These are phyloP conservation scores for Barypeithes pellucidus DNA, from an alignment of 2,888 invertebrate genomes.

Conservation along the genomic window DNA sequence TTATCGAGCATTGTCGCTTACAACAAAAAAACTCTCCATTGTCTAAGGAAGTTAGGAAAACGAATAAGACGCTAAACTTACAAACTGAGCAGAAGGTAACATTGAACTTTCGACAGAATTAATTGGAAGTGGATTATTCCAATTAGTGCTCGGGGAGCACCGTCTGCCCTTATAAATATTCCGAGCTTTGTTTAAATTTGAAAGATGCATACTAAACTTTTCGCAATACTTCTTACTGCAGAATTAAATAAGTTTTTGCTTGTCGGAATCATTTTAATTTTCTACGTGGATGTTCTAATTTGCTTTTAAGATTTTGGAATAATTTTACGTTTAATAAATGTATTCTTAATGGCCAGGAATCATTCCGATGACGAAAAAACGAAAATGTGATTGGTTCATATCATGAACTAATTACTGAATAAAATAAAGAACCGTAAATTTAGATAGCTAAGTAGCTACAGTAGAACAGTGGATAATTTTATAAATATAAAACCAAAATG, in stretches of 20 bases:
- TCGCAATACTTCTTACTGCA: constrained; percentile 34
- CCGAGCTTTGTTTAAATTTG: constrained; percentile 66
- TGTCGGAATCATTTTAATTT: constrained; percentile 21
- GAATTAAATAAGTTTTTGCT: constrained; percentile 48
- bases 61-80: constrained; percentile 53
- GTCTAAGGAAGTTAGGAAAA: constrained; percentile 42
- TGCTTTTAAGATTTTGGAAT: constrained; percentile 33
- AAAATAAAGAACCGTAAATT: no score
- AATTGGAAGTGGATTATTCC: constrained; percentile 70
- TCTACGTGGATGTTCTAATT: constrained; percentile 36
- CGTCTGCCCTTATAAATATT: constrained; percentile 66
- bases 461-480: no score
- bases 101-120: constrained; percentile 67
- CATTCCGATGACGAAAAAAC: no score
- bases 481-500: no score
- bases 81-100: constrained; percentile 65
- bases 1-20: not conserved
- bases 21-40: constrained; percentile 35
- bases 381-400: no score
- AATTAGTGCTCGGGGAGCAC: constrained; percentile 67
- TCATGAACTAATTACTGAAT: no score
- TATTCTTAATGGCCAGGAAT: no score
- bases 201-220: constrained; percentile 56
- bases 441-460: no score
- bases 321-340: no score